phyloP scores from a whole-genome alignment of 2,888 invertebrate species.

The Orthosia gracilis region DNA sequence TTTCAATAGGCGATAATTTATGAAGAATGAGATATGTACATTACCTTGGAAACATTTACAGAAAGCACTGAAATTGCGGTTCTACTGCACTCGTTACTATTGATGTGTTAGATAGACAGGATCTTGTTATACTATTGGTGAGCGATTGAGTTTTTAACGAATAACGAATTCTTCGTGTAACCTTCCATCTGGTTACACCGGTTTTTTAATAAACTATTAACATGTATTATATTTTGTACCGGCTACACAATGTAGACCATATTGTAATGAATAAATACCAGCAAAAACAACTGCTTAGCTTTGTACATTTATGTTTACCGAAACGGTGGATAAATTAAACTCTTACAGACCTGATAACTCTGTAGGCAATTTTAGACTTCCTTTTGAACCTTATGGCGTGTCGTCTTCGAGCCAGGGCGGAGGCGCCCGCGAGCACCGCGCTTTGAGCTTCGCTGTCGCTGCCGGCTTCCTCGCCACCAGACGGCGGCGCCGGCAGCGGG shows the following conservation, averaged over 20 bases:
- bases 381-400: slow-evolving; percentile 87
- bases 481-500: slow-evolving; percentile 63
- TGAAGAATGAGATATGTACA: background rate
- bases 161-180: slow-evolving; percentile 1
- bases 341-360: slow-evolving; percentile 82
- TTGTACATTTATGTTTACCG: background rate
- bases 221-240: background rate
- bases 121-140: background rate
- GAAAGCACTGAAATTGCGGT: background rate
- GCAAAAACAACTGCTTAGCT: background rate
- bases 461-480: slow-evolving; percentile 74
- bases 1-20: slow-evolving; percentile 13
- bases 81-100: slow-evolving; percentile 8
- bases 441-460: slow-evolving; percentile 80
- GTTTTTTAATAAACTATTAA: background rate
- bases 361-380: slow-evolving; percentile 86
- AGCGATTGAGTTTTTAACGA: background rate
- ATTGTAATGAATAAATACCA: background rate
- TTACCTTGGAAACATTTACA: background rate
- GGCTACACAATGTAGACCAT: background rate
- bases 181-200: background rate
- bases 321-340: background rate
- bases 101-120: background rate
- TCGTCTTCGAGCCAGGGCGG: slow-evolving; percentile 86
- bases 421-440: slow-evolving; percentile 85